A percentile compares a stretch with the other conserved stretches of the same genome.
These are phyloP conservation scores for Varanus salvator DNA, from an alignment of 2,113 vertebrate genomes.

Conservation along the genomic window DNA sequence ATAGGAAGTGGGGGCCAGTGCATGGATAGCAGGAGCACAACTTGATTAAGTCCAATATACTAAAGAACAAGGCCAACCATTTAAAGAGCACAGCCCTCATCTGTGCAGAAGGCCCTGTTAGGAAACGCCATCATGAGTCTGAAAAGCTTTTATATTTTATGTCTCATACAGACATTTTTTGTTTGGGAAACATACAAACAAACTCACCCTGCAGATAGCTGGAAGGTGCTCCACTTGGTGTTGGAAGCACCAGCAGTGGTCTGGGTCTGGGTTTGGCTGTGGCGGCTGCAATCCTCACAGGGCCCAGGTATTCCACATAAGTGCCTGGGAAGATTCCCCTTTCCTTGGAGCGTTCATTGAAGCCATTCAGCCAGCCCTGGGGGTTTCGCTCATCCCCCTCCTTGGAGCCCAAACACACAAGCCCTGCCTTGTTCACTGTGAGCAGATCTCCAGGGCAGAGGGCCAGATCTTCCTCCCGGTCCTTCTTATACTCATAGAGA, in stretches of 20 bases:
- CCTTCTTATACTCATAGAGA: slow-evolving; percentile 83
- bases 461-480: slow-evolving; percentile 81
- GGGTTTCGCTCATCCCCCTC: slow-evolving; percentile 81
- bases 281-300: slow-evolving; percentile 42
- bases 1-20: no score
- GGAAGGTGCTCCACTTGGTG: slow-evolving; percentile 44
- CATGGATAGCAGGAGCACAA: background rate
- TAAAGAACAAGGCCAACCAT: background rate
- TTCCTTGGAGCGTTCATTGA: slow-evolving; percentile 85
- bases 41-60: slow-evolving; percentile 5
- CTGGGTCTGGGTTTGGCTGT: slow-evolving; percentile 76
- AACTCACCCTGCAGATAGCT: slow-evolving; percentile 77
- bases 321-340: slow-evolving; percentile 84
- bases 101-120: background rate
- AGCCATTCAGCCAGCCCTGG: slow-evolving; percentile 82
- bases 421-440: slow-evolving; percentile 73
- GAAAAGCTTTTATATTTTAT: background rate
- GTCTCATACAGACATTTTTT: background rate
- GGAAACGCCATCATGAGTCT: background rate
- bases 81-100: background rate
- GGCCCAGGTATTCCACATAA: slow-evolving; percentile 84
- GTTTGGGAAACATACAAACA: background rate
- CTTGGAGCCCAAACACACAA: slow-evolving; percentile 74
- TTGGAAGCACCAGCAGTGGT: slow-evolving; percentile 74
- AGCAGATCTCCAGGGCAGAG: slow-evolving; percentile 83